These are phyloP conservation scores for Sigmodon hispidus DNA, from an alignment of 2,113 vertebrate genomes.

Conservation along the genomic window DNA sequence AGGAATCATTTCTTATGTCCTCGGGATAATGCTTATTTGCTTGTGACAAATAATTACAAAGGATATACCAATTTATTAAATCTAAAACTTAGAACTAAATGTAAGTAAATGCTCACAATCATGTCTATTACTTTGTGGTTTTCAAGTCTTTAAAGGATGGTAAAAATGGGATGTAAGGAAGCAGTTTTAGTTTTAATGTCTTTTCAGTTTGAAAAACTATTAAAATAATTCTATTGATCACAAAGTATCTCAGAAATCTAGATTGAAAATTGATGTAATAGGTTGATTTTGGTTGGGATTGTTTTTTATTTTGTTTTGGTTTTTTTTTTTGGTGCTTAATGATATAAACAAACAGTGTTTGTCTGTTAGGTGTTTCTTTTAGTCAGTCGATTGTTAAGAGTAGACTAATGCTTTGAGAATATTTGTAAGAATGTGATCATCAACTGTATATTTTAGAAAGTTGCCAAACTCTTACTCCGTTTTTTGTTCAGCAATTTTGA, in stretches of 20 bases:
- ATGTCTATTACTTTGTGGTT: background rate
- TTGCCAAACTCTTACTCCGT: slow-evolving; percentile 27
- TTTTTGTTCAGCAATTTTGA: slow-evolving; percentile 28
- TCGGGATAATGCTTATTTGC: slow-evolving; percentile 48
- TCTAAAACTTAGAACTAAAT: slow-evolving; percentile 9
- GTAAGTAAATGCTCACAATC: slow-evolving; percentile 41
- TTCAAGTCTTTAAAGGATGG: background rate
- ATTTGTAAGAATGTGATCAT: background rate
- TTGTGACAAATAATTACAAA: slow-evolving; percentile 37
- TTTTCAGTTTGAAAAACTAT: slow-evolving; percentile 49
- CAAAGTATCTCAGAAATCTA: slow-evolving; percentile 27
- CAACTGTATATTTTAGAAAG: slow-evolving; percentile 22
- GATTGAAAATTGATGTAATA: background rate
- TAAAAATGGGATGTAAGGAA: slow-evolving; percentile 12
- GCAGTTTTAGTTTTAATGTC: slow-evolving; percentile 32
- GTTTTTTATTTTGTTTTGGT: too few species aligned
- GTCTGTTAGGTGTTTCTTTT: background rate
- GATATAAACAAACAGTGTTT: slow-evolving; percentile 18
- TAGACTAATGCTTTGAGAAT: slow-evolving; percentile 22
- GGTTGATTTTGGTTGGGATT: slow-evolving; percentile 28
- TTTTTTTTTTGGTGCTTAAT: slow-evolving; percentile 34
- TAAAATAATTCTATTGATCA: slow-evolving; percentile 6
- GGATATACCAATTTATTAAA: slow-evolving; percentile 49
- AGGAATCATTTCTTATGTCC: slow-evolving; percentile 54
- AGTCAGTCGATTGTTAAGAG: slow-evolving; percentile 34